These are phyloP conservation scores for Danio tinwini DNA, from an alignment of 2,797 vertebrate species.

Conservation along the genomic window DNA sequence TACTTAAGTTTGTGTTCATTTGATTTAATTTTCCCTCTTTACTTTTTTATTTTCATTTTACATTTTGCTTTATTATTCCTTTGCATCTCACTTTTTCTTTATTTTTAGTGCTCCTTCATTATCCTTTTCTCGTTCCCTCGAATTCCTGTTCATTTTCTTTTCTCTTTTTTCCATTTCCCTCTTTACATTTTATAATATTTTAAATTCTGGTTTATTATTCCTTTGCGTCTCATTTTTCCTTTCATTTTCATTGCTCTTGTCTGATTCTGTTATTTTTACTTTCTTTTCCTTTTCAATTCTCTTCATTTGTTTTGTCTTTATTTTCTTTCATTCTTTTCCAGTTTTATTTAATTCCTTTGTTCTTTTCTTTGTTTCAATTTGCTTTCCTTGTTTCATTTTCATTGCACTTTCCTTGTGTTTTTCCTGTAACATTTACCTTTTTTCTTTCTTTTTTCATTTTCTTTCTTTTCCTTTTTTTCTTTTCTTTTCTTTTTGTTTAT, in stretches of 20 bases:
- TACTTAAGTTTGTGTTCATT: background rate
- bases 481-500: background rate
- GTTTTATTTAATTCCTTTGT: background rate
- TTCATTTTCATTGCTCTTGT: background rate
- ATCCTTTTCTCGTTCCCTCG: background rate
- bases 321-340: background rate
- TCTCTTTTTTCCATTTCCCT: background rate
- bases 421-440: background rate
- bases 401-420: too few species aligned
- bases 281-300: background rate
- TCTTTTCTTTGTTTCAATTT: background rate
- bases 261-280: background rate
- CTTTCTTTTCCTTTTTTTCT: background rate
- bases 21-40: conserved; percentile 33
- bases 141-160: background rate
- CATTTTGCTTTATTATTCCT: background rate
- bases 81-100: background rate
- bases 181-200: background rate
- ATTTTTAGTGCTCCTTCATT: conserved; percentile 1
- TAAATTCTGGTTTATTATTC: background rate
- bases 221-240: background rate
- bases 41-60: background rate
- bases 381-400: background rate
- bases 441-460: background rate
- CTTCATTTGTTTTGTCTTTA: too few species aligned